Base-by-base conservation (phyloP, 2,113 vertebrate species). In the Okapia johnstoni region DNA sequence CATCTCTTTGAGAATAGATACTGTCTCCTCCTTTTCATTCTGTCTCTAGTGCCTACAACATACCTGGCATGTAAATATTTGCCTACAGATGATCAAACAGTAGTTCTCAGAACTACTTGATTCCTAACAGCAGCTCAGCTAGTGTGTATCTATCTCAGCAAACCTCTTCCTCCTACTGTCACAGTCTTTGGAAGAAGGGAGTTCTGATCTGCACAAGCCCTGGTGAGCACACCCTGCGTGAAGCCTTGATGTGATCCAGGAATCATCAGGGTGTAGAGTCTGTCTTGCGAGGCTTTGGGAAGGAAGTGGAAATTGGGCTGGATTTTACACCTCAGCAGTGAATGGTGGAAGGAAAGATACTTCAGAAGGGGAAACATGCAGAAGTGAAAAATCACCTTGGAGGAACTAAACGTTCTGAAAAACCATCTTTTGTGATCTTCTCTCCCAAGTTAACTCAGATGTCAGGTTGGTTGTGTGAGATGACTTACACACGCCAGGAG, bases 401-500 rank as follows among this genome's bases (percentile, higher is more conserved):
- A 52, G 1, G 1, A 63, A 30, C 40, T n/a, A 43, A 23, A 86
- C 17, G 5, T 36, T 77, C 91, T 55, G 88, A 73, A 95, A 95
- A 81, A 54, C 73, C 63, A 92, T 96, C 93, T 81, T 97, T 95
- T 26, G 60, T 46, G n/a, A 48, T 92, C 60, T 94, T 87, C 66
- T 97, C 66, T 93, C 83, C 81, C 84, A 93, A 90, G 81, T 95
- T 11, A 83, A 88, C 90, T 97, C 96, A 26, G 90, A 96, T 96
- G 93, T 97, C 98, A 92, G 95, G 90, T 60, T 76, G 2, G 66
- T 48, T 52, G 30, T 88, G 92, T 0, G 15, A 79, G 14, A 80
- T 81, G 93, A 89, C 90, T 96, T 94, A 28, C 94, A 83, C 55
- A 52, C 92, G 96, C 96, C 95, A 96, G 94, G 93, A 97, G 97